phyloP scores from a whole-genome alignment of 2,113 vertebrate genomes.

The Epinephelus cyanopodus region DNA sequence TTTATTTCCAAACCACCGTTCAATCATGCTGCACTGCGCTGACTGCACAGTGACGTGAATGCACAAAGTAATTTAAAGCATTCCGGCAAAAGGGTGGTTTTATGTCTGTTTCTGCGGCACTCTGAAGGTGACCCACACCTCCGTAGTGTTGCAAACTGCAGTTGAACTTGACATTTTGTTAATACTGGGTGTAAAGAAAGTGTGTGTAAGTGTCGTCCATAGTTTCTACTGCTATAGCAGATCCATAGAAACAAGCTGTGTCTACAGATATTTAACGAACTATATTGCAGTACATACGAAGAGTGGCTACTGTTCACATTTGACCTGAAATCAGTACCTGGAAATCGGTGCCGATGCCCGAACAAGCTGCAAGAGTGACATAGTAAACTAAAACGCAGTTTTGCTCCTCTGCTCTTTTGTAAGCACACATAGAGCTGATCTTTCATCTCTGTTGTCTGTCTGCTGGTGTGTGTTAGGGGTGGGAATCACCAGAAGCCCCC shows the following conservation, averaged over 20 bases:
- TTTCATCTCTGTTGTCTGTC: too few species aligned
- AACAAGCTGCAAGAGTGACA: too few species aligned
- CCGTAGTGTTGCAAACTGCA: neutral
- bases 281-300: neutral
- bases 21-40: constrained; percentile 1
- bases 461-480: too few species aligned
- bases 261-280: neutral
- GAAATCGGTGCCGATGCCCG: too few species aligned
- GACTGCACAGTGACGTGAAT: neutral
- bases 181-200: neutral
- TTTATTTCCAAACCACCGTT: neutral
- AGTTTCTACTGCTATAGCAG: neutral
- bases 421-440: too few species aligned
- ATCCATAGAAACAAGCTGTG: neutral
- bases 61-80: neutral
- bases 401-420: too few species aligned
- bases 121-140: neutral
- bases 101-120: neutral
- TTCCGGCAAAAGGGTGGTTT: neutral
- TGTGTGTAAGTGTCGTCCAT: neutral
- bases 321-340: too few species aligned
- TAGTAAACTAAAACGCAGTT: too few species aligned
- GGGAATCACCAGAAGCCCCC: too few species aligned
- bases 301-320: too few species aligned
- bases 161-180: neutral